phyloP scores from a whole-genome alignment of 2,113 vertebrate genomes.

The Accipiter virgatus region DNA sequence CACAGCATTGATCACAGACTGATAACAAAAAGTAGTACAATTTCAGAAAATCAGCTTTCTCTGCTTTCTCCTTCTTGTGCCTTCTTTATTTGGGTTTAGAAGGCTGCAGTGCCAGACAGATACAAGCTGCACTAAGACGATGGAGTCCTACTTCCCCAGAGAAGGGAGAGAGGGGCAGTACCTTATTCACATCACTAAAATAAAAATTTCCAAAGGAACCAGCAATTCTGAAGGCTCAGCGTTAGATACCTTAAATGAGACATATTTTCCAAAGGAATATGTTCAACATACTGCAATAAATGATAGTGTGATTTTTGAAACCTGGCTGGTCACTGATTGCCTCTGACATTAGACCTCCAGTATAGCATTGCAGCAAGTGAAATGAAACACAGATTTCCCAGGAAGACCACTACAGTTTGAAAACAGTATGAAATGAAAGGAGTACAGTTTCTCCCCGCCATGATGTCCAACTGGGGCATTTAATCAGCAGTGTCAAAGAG shows the following conservation, averaged over 20 bases:
- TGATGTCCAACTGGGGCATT: neutral
- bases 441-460: neutral
- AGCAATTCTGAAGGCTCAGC: neutral
- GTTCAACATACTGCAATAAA: neutral
- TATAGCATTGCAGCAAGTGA: neutral
- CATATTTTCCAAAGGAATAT: neutral
- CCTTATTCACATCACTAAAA: neutral
- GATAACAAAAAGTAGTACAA: neutral
- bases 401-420: neutral
- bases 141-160: neutral
- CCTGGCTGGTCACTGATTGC: neutral
- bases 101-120: neutral
- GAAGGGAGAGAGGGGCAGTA: neutral
- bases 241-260: neutral
- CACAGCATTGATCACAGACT: neutral
- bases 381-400: neutral
- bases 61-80: neutral
- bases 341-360: neutral
- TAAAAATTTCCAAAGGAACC: neutral
- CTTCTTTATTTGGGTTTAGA: neutral
- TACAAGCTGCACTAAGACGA: neutral
- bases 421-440: neutral
- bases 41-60: slow-evolving; percentile 16
- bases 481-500: neutral
- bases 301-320: neutral